Evolutionary conservation across 2,888 invertebrate genomes (phyloP), one percentile per base, ranked within the genome.

Genomic region (Onthophagus sagittarius): DNA sequence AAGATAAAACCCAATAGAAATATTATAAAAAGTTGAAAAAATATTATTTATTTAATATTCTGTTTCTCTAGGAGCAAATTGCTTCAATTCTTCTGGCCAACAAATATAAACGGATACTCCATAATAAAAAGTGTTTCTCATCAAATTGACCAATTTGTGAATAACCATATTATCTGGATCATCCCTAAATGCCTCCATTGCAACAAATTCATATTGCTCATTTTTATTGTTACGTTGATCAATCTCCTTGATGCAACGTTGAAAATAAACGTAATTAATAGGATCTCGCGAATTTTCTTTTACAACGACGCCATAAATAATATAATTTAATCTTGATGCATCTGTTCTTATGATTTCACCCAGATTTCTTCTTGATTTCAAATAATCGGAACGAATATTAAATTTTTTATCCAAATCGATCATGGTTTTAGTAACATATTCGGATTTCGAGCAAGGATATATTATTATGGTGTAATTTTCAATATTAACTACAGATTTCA

Each of bases 111-210:
- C 75, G 11, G 82, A 79, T 4, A 81, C 78, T 32, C 79, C 23
- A 13, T 71, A 72, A 53, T 53, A 53, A 65, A 85, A 77, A 33
- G 76, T 76, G 77, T 81, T 77, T 72, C 80, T 79, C 71, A 85
- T 77, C 62, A 85, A 62, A 64, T 84, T 83, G 5, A 81, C 76
- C 62, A 85, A 77, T 80, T 85, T 85, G 32, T 77, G 76, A 77
- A 83, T 80, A 31, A 83, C 73, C 23, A 77, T 14, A 15, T 80
- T 77, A 72, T 82, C 82, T 4, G 75, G 32, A 7, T 23, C 14
- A 32, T 80, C 78, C 5, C 70, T 15, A 71, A 81, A 79, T 14
- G 79, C 78, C 76, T 81, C 78, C 71, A 82, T 76, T 5, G 77
- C 82, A 64, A 81, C 75, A 70, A 78, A 79, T 0, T 14, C 0